A percentile compares a stretch with the other conserved stretches of the same genome.
phyloP scores from a whole-genome alignment of 2,888 invertebrate species.

The Pardosa pseudoannulata region DNA sequence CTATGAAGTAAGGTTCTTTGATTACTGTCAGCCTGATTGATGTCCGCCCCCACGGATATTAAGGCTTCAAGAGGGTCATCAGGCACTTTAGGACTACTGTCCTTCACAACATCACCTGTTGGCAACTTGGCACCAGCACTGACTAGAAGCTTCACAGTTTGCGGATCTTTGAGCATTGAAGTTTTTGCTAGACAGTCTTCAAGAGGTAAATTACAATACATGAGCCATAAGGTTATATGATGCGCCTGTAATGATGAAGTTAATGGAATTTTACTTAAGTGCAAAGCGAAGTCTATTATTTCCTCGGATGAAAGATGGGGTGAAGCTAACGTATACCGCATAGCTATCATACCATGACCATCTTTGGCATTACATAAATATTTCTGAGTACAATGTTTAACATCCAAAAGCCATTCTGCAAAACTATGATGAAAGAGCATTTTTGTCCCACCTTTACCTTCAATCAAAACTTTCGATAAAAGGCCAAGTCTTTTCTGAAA shows the following conservation, averaged over 20 bases:
- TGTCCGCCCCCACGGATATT: slow-evolving; percentile 78
- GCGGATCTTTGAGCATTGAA: slow-evolving; percentile 72
- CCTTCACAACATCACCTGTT: slow-evolving; percentile 75
- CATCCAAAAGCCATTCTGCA: slow-evolving; percentile 95
- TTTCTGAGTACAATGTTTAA: slow-evolving; percentile 97
- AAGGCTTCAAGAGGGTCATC: slow-evolving; percentile 68
- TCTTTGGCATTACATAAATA: slow-evolving; percentile 91
- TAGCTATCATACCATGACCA: slow-evolving; percentile 91
- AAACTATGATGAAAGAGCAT: slow-evolving; percentile 95
- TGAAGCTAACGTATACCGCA: slow-evolving; percentile 83
- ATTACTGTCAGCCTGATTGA: slow-evolving; percentile 80
- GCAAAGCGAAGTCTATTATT: slow-evolving; percentile 80
- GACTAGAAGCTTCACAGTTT: slow-evolving; percentile 81
- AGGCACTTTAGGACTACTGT: slow-evolving; percentile 63
- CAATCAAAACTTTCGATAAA: slow-evolving; percentile 83
- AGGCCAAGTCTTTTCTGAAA: slow-evolving; percentile 87
- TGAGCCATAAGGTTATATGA: slow-evolving; percentile 86
- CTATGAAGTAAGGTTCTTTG: slow-evolving; percentile 86
- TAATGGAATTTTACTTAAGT: slow-evolving; percentile 78
- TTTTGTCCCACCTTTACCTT: slow-evolving; percentile 74
- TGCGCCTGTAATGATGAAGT: slow-evolving; percentile 78
- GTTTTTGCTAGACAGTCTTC: slow-evolving; percentile 72
- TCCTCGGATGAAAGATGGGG: slow-evolving; percentile 77
- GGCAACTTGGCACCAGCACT: slow-evolving; percentile 83
- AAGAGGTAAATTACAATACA: slow-evolving; percentile 82